These are phyloP conservation scores for Molanna angustata DNA, from an alignment of 2,888 invertebrate genomes.

Conservation along the genomic window DNA sequence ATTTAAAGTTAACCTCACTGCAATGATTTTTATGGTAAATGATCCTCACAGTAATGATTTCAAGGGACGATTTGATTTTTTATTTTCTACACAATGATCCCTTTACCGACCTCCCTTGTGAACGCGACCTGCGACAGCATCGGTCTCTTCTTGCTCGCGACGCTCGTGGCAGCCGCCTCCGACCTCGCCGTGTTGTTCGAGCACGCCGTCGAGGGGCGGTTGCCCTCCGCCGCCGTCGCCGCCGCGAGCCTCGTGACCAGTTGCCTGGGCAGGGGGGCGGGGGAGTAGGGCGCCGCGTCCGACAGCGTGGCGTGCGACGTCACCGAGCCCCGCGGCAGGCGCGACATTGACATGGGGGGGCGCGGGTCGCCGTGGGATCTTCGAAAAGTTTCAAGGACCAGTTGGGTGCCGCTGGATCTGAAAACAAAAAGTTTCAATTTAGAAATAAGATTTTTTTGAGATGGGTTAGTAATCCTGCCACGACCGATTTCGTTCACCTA, in stretches of 20 bases:
- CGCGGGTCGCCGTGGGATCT: conserved; percentile 47
- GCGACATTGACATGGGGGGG: conserved; percentile 39
- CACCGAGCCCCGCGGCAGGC: conserved; percentile 48
- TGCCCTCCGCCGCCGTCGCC: neutral
- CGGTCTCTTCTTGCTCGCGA: conserved; percentile 56
- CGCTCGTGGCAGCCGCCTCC: conserved; percentile 48
- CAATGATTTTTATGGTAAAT: neutral
- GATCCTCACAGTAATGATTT: too few relatives aligned
- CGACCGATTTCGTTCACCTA: too few relatives aligned
- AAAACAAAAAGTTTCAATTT: conserved; percentile 36
- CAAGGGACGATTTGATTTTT: neutral
- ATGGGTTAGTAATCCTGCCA: neutral
- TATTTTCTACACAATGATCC: conserved; percentile 68
- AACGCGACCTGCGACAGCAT: conserved; percentile 81
- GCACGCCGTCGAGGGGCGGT: conserved; percentile 66
- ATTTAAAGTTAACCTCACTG: neutral
- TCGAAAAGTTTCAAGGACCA: conserved; percentile 71
- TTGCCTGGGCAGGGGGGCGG: conserved; percentile 26
- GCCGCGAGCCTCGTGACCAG: conserved; percentile 3
- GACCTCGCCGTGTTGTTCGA: conserved; percentile 63
- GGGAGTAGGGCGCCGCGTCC: conserved; percentile 33
- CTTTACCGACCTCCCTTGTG: conserved; percentile 89
- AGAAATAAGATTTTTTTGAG: neutral
- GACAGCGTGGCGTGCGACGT: conserved; percentile 37
- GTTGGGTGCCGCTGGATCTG: conserved; percentile 68